Conservation (phyloP, 1,140 invertebrate genomes). For the Manduca sexta region DNA sequence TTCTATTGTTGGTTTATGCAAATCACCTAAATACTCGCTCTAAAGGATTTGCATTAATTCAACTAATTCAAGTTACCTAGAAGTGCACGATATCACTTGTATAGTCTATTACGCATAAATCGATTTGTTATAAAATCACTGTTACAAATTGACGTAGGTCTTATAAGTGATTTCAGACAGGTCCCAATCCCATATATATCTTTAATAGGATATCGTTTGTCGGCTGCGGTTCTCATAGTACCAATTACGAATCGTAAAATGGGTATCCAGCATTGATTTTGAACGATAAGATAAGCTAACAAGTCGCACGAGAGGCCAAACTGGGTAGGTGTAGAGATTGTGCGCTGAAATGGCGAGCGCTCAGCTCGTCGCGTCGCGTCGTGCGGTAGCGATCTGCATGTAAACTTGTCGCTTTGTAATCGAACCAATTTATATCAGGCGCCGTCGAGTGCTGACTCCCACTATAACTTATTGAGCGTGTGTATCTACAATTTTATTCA, state of each 20-base stretch:
- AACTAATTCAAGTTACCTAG: neutral
- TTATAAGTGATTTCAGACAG: neutral
- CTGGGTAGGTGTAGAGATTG: constrained; percentile 9
- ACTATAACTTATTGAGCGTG: constrained; percentile 7
- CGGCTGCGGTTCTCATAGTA: constrained; percentile 1
- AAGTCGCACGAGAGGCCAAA: constrained; percentile 10
- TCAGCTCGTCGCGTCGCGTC: no score
- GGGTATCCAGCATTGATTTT: constrained; percentile 7
- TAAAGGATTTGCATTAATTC: neutral
- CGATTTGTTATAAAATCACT: constrained; percentile 5
- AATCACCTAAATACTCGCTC: no score
- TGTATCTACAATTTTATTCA: constrained; percentile 12
- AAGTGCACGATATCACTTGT: neutral
- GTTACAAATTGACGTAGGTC: constrained; percentile 2
- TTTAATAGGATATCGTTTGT: constrained; percentile 4
- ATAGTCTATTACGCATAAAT: constrained; percentile 2
- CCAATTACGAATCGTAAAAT: constrained; percentile 8
- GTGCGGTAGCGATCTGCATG: constrained; percentile 11
- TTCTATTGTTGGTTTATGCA: no score
- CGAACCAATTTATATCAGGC: constrained; percentile 26
- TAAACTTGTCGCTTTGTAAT: constrained; percentile 33
- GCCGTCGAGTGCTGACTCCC: constrained; percentile 10
- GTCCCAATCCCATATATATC: constrained; percentile 1
- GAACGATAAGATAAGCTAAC: constrained; percentile 17
- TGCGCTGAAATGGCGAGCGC: constrained; percentile 12